Conservation (phyloP, 2,797 vertebrate genomes). For the Chelon auratus region DNA sequence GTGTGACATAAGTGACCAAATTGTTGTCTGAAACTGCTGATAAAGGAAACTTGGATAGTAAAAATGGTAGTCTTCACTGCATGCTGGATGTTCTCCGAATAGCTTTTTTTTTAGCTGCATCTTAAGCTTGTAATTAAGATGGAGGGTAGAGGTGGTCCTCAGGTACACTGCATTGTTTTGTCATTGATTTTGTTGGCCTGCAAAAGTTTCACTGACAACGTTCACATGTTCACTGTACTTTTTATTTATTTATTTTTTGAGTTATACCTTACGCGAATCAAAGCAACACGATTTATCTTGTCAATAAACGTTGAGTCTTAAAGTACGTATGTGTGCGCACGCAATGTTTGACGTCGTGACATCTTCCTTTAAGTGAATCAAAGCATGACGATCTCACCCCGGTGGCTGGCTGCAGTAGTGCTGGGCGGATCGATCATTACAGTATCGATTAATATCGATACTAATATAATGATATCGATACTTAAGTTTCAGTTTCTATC, state of each 20-base stretch:
- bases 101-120: neutral
- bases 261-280: neutral
- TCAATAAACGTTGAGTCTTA: neutral
- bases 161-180: neutral
- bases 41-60: neutral
- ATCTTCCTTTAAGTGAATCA: too few species aligned
- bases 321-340: neutral
- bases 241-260: neutral
- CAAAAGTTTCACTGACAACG: neutral
- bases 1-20: neutral
- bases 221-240: neutral
- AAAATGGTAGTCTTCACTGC: neutral
- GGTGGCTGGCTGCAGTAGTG: too few species aligned
- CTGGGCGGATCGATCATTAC: too few species aligned
- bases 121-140: neutral
- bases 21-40: neutral
- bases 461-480: too few species aligned
- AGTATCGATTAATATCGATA: too few species aligned
- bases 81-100: neutral
- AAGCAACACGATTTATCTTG: neutral
- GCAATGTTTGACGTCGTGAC: too few species aligned
- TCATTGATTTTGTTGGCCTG: neutral
- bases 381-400: too few species aligned
- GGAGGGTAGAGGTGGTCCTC: neutral
- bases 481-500: too few species aligned